Evolutionary conservation across 2,113 vertebrate genomes (phyloP).

Genomic region (Onychostoma macrolepis): DNA sequence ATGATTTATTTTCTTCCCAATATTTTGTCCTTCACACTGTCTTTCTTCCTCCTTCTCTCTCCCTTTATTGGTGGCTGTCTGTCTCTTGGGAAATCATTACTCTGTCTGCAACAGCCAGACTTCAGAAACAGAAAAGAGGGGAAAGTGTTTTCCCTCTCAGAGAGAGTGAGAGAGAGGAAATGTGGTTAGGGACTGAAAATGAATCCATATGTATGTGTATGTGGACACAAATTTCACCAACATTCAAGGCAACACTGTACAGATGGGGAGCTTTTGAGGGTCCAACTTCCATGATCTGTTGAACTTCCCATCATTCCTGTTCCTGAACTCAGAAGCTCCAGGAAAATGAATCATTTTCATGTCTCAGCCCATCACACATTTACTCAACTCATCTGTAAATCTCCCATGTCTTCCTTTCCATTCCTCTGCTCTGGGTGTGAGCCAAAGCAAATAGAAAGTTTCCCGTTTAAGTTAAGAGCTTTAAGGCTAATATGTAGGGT

Average conservation of each 20-base stretch:
- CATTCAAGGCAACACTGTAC: background rate
- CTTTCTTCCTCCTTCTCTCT: slow-evolving; percentile 23
- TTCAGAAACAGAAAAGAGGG: slow-evolving; percentile 60
- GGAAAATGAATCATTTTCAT: slow-evolving; percentile 68
- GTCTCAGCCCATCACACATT: slow-evolving; percentile 43
- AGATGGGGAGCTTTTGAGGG: background rate
- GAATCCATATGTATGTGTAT: slow-evolving; percentile 61
- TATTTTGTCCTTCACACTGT: background rate
- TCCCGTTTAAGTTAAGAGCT: background rate
- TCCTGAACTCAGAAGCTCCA: slow-evolving; percentile 28
- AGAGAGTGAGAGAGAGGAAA: slow-evolving; percentile 31
- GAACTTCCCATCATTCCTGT: slow-evolving; percentile 26
- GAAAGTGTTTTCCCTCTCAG: slow-evolving; percentile 58
- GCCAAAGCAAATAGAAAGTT: slow-evolving; percentile 17
- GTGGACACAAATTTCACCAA: background rate
- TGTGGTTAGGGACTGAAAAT: slow-evolving; percentile 65
- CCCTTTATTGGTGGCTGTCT: slow-evolving; percentile 10
- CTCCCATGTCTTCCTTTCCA: slow-evolving; percentile 18
- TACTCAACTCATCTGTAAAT: slow-evolving; percentile 16
- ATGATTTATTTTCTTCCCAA: slow-evolving; percentile 11
- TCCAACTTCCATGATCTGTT: background rate
- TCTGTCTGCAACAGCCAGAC: slow-evolving; percentile 70
- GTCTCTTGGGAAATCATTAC: slow-evolving; percentile 72
- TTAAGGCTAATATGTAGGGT: background rate
- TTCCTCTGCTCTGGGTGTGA: background rate